Evolutionary conservation across 1,140 invertebrate species (phyloP).

Genomic region (Bombus huntii): DNA sequence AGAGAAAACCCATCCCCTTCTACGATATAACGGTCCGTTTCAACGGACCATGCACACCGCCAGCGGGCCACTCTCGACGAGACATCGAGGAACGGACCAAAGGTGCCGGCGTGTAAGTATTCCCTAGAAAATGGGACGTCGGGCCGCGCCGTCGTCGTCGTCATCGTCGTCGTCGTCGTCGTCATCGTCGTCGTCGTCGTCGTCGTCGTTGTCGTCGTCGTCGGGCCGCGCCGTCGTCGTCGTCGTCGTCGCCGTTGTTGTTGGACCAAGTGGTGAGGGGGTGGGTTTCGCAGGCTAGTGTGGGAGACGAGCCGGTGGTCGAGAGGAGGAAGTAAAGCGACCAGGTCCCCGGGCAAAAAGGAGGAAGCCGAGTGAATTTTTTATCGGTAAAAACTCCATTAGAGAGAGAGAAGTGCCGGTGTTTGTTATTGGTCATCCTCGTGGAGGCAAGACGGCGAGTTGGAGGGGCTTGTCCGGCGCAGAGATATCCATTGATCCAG

Average conservation of each 20-base stretch:
- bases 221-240: not conserved
- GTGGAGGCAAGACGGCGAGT: constrained; percentile 55
- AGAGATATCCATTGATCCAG: constrained; percentile 79
- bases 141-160: not conserved
- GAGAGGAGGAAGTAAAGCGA: constrained; percentile 39
- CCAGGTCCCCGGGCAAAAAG: constrained; percentile 66
- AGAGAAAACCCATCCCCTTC: not conserved
- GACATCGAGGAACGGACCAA: constrained; percentile 37
- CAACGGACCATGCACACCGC: constrained; percentile 11
- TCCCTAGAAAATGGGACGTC: constrained; percentile 47
- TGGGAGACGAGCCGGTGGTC: constrained; percentile 43
- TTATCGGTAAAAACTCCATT: constrained; percentile 83
- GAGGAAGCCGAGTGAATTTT: constrained; percentile 79
- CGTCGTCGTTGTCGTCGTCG: not conserved
- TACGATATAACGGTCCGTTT: not conserved
- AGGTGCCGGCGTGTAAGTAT: constrained; percentile 55
- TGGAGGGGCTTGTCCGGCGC: constrained; percentile 71
- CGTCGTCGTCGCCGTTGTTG: not conserved
- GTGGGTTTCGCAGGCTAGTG: not conserved
- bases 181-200: not conserved
- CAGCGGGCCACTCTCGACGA: constrained; percentile 46
- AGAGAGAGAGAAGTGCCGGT: constrained; percentile 79
- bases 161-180: too few species aligned
- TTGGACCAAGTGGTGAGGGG: not conserved
- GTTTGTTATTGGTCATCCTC: constrained; percentile 82